A percentile compares a stretch with the other conserved stretches of the same genome.
Conservation (phyloP, 2,797 vertebrate species). For the Acanthurus leucopareius region DNA sequence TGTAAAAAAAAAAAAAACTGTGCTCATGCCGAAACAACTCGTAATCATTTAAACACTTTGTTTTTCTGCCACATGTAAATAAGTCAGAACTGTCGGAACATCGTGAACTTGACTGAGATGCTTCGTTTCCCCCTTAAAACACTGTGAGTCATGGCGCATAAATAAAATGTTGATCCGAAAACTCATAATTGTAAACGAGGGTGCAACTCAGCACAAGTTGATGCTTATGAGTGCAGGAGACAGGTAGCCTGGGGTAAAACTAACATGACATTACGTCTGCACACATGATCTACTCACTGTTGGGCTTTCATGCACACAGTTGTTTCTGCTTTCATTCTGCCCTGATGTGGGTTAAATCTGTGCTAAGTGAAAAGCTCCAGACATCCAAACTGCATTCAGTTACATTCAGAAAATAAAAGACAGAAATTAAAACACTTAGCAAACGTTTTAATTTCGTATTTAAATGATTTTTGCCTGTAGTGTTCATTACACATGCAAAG, state of each 20-base stretch:
- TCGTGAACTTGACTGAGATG: conserved; percentile 33
- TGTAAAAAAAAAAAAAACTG: conserved; percentile 38
- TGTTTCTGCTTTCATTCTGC: not conserved
- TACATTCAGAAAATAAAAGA: not conserved
- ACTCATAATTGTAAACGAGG: conserved; percentile 48
- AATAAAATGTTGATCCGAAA: conserved; percentile 47
- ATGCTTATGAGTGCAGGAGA: conserved; percentile 13
- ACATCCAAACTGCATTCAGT: not conserved
- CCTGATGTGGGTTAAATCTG: not conserved
- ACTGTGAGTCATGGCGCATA: conserved; percentile 49
- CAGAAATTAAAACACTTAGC: too few species aligned
- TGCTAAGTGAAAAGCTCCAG: not conserved
- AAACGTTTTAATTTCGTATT: not conserved
- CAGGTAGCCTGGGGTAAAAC: conserved; percentile 28
- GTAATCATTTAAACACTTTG: conserved; percentile 26
- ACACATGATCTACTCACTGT: conserved; percentile 11
- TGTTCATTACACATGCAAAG: not conserved
- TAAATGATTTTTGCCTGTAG: not conserved
- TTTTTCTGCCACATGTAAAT: conserved; percentile 52
- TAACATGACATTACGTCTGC: conserved; percentile 6
- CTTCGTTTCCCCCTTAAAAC: conserved; percentile 43
- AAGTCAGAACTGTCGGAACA: conserved; percentile 46
- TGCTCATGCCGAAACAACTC: conserved; percentile 24
- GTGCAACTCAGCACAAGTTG: conserved; percentile 31
- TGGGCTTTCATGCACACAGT: conserved; percentile 14